Evolutionary conservation across 2,113 vertebrate genomes (phyloP).

Genomic region (Dendropsophus ebraccatus): DNA sequence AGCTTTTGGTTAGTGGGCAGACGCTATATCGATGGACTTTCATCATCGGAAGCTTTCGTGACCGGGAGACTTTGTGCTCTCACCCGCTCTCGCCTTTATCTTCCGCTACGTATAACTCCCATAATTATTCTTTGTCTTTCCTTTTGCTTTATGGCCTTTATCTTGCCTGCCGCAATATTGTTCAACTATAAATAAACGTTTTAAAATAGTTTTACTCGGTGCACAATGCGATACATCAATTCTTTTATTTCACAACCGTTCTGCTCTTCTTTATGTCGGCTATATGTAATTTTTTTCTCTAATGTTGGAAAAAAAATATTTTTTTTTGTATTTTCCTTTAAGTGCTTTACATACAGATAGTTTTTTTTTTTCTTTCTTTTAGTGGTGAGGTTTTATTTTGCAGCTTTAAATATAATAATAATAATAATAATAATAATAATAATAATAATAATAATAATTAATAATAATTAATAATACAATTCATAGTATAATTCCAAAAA

Average conservation of each 20-base stretch:
- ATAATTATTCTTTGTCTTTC: conserved; percentile 54
- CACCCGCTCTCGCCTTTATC: conserved; percentile 37
- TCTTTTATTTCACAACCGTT: conserved; percentile 22
- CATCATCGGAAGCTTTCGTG: conserved; percentile 17
- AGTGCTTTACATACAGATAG: neutral
- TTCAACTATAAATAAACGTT: conserved; percentile 52
- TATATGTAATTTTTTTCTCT: neutral
- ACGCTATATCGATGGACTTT: conserved; percentile 31
- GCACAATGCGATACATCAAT: conserved; percentile 26
- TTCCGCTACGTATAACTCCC: conserved; percentile 36
- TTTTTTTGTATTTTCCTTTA: neutral
- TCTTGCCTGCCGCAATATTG: conserved; percentile 52
- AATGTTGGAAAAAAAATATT: neutral
- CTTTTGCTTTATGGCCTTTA: conserved; percentile 53
- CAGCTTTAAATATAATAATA: no score
- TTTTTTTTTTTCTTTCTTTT: no score
- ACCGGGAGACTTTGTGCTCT: conserved; percentile 29
- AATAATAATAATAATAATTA: no score
- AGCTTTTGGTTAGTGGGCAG: conserved; percentile 35
- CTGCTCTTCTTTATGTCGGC: neutral
- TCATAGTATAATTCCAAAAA: no score
- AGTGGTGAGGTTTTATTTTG: no score
- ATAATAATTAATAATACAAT: no score
- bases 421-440: no score
- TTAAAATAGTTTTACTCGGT: conserved; percentile 51